phyloP scores from a whole-genome alignment of 2,113 vertebrate genomes.

The Psittacara wagleri region DNA sequence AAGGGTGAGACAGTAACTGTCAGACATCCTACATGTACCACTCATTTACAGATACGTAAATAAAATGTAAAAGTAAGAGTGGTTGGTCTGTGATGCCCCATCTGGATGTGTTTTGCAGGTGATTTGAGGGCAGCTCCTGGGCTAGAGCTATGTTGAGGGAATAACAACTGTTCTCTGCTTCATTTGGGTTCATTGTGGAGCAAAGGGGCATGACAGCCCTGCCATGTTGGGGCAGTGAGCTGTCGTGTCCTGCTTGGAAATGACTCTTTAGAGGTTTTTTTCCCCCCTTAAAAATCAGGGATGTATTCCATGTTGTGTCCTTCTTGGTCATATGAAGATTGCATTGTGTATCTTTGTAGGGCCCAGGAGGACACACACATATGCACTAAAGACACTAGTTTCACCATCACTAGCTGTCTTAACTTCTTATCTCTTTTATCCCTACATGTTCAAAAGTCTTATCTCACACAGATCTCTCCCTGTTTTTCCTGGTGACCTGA shows the following conservation, averaged over 20 bases:
- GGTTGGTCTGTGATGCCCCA: not conserved
- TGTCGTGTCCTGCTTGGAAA: not conserved
- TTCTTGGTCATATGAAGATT: not conserved
- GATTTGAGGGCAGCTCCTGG: not conserved
- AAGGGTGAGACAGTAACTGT: not conserved
- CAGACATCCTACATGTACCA: not conserved
- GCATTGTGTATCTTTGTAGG: not conserved
- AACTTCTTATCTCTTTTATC: not conserved
- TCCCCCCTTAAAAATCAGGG: not conserved
- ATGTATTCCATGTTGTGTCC: rapidly evolving
- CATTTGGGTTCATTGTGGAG: rapidly evolving
- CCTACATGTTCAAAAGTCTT: not conserved
- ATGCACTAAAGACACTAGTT: not conserved
- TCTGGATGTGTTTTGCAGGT: not conserved
- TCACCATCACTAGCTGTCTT: not conserved
- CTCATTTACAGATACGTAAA: not conserved
- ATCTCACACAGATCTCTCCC: not conserved
- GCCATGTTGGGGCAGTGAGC: not conserved
- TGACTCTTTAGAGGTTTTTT: not conserved
- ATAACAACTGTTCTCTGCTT: not conserved
- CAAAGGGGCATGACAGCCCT: not conserved
- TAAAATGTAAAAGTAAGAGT: not conserved
- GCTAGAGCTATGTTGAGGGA: not conserved
- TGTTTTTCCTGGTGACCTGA: not conserved
- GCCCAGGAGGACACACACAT: not conserved